Evolutionary conservation across 2,888 invertebrate species (phyloP).

Genomic region (Cheilosia vernalis): DNA sequence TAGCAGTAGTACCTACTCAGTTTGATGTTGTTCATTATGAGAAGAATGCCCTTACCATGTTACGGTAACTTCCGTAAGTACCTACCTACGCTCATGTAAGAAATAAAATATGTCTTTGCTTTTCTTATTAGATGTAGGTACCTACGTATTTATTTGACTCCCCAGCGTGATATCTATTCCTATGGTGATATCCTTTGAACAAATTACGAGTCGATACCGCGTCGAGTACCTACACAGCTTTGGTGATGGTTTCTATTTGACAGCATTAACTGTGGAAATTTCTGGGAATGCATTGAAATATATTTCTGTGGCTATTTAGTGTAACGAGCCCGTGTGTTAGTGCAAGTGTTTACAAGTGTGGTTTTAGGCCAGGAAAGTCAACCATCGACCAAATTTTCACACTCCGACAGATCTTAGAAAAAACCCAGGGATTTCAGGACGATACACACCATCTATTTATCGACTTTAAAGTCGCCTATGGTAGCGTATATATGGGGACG

Average conservation of each 20-base stretch:
- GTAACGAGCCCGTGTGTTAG: too few relatives aligned
- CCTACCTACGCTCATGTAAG: slow-evolving; percentile 14
- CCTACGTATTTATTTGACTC: background rate
- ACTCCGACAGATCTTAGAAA: too few relatives aligned
- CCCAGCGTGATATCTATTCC: background rate
- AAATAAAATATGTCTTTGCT: slow-evolving; percentile 45
- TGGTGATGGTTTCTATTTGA: slow-evolving; percentile 18
- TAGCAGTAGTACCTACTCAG: slow-evolving; percentile 21
- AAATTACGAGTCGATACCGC: slow-evolving; percentile 14
- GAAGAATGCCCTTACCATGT: slow-evolving; percentile 28
- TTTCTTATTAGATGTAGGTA: slow-evolving; percentile 17
- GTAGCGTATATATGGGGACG: too few relatives aligned
- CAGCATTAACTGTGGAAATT: slow-evolving; percentile 12
- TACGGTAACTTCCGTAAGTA: slow-evolving; percentile 24
- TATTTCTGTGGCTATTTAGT: background rate
- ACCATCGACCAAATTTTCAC: too few relatives aligned
- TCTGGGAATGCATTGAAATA: background rate
- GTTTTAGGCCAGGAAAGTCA: too few relatives aligned
- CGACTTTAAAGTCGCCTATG: too few relatives aligned
- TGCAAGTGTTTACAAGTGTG: too few relatives aligned
- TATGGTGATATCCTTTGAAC: background rate
- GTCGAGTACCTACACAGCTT: slow-evolving; percentile 26
- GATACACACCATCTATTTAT: too few relatives aligned
- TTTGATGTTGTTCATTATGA: slow-evolving; percentile 18
- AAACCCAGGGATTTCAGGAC: too few relatives aligned